These are phyloP conservation scores for Rallus crepitans DNA, from an alignment of 2,797 vertebrate genomes.

Conservation along the genomic window DNA sequence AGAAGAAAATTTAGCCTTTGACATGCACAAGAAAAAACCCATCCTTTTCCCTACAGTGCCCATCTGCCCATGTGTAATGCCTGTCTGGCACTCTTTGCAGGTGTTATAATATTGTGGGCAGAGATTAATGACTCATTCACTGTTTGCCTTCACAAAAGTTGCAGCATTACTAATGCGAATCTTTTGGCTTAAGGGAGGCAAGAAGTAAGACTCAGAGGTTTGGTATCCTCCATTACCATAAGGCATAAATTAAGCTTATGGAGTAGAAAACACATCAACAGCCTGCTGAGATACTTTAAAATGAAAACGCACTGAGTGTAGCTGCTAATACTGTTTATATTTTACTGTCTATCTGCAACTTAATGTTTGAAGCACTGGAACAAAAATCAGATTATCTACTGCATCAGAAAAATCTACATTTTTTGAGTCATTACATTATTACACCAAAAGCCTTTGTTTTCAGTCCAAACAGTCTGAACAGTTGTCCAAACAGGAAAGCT, in stretches of 20 bases:
- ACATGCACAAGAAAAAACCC: not conserved
- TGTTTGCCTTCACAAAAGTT: not conserved
- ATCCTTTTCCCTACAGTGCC: not conserved
- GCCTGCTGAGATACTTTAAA: not conserved
- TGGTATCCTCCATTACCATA: not conserved
- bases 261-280: not conserved
- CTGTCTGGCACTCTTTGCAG: not conserved
- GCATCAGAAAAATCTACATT: not conserved
- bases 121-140: not conserved
- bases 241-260: not conserved
- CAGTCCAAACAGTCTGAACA: constrained; percentile 43
- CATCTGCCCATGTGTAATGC: not conserved
- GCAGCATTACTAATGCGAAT: not conserved
- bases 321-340: not conserved
- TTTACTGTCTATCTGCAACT: not conserved
- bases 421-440: constrained; percentile 27
- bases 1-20: not conserved
- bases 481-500: constrained; percentile 67
- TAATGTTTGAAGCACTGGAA: not conserved
- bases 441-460: constrained; percentile 29
- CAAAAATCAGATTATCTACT: not conserved
- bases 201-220: not conserved
- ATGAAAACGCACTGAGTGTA: not conserved
- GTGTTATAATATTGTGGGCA: not conserved
- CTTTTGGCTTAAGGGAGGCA: not conserved